Conservation (phyloP, 2,797 vertebrate species). For the Dallia pectoralis region DNA sequence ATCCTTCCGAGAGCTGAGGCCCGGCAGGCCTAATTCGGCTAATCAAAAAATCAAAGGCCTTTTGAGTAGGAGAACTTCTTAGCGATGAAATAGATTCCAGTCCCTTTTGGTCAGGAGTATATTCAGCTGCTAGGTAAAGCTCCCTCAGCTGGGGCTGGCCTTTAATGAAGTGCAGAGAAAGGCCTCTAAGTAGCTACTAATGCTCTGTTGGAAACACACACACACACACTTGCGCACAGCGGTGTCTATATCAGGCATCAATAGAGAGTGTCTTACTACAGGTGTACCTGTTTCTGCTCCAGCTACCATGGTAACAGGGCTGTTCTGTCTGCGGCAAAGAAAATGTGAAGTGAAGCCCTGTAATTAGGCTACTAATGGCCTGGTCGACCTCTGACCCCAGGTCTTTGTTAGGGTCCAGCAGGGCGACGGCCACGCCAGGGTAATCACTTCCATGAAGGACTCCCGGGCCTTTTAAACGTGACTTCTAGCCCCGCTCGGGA, state of each 20-base stretch:
- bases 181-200: conserved; percentile 46
- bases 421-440: conserved; percentile 65
- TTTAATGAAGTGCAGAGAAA: conserved; percentile 44
- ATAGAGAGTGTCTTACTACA: conserved; percentile 9
- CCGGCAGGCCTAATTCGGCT: conserved; percentile 51
- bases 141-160: conserved; percentile 33
- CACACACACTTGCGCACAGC: background rate
- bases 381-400: conserved; percentile 62
- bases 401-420: conserved; percentile 67
- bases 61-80: conserved; percentile 54
- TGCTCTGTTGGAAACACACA: conserved; percentile 31
- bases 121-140: conserved; percentile 55
- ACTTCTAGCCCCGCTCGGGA: conserved; percentile 66
- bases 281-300: conserved; percentile 30
- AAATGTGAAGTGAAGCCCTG: conserved; percentile 54
- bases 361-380: conserved; percentile 72
- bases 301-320: background rate
- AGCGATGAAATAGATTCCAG: conserved; percentile 54
- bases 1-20: conserved; percentile 19
- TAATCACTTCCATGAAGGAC: conserved; percentile 77
- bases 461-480: conserved; percentile 64
- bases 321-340: conserved; percentile 32
- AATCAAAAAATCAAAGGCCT: conserved; percentile 57
- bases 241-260: background rate
- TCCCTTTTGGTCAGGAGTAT: conserved; percentile 50